Conservation (phyloP, 1,140 invertebrate genomes). For the Cotesia typhae region DNA sequence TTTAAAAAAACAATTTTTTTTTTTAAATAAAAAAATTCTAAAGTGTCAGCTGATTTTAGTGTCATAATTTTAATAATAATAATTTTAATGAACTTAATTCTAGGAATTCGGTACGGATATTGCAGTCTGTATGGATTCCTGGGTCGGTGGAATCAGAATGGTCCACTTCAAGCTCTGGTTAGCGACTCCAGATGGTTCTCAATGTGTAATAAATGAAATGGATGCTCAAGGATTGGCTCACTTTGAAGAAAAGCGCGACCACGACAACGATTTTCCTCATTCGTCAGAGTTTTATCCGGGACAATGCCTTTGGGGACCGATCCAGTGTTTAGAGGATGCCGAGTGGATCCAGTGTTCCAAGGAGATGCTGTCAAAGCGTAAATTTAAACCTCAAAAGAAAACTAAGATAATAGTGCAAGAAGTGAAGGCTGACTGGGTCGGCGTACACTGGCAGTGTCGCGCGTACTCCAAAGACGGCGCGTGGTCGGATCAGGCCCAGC, state of each 20-base stretch:
- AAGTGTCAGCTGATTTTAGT: too few species aligned
- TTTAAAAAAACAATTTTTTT: too few species aligned
- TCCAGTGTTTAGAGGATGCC: conserved; percentile 76
- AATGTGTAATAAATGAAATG: conserved; percentile 73
- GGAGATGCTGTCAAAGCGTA: conserved; percentile 75
- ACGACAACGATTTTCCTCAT: conserved; percentile 72
- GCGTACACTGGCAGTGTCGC: conserved; percentile 84
- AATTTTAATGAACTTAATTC: too few species aligned
- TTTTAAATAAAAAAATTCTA: too few species aligned
- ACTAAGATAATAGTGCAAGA: conserved; percentile 71
- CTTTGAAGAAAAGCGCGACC: conserved; percentile 68
- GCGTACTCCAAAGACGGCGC: conserved; percentile 74
- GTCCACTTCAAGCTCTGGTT: conserved; percentile 74
- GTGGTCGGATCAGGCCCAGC: conserved; percentile 70
- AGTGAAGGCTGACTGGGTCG: conserved; percentile 71
- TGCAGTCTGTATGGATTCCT: conserved; percentile 87
- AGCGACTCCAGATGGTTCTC: conserved; percentile 72
- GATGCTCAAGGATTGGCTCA: conserved; percentile 73
- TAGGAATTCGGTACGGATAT: conserved; percentile 79
- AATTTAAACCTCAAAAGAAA: conserved; percentile 69
- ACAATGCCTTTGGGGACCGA: conserved; percentile 76
- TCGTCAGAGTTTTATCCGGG: conserved; percentile 79
- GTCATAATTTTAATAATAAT: too few species aligned
- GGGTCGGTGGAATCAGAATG: conserved; percentile 81
- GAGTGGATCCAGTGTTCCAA: conserved; percentile 82